Evolutionary conservation across 2,888 invertebrate species (phyloP).

Genomic region (Aethes cnicana): DNA sequence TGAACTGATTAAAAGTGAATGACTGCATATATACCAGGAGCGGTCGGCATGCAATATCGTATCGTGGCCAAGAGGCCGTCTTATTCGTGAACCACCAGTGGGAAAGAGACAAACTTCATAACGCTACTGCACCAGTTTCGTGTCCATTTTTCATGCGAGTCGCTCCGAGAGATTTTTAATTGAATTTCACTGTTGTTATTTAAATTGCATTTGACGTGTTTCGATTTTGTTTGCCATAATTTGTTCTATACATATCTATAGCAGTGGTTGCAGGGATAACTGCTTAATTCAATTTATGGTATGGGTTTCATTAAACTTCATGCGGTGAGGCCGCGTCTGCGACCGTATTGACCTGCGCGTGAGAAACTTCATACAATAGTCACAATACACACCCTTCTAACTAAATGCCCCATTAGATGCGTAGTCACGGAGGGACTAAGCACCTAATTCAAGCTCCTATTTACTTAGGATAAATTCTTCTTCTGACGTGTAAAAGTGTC

Average conservation of each 20-base stretch:
- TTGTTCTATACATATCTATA: neutral
- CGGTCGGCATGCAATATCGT: too few species aligned
- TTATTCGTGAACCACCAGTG: neutral
- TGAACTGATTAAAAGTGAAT: slow-evolving; percentile 24
- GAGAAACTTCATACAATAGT: slow-evolving; percentile 26
- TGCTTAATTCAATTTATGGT: slow-evolving; percentile 4
- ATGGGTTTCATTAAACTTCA: neutral
- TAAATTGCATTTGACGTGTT: slow-evolving; percentile 13
- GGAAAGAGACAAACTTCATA: neutral
- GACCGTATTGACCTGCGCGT: slow-evolving; percentile 6
- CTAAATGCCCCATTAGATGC: slow-evolving; percentile 38
- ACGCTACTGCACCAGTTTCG: neutral
- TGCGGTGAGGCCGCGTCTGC: slow-evolving; percentile 9
- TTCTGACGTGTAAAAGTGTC: neutral
- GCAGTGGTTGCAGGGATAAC: neutral
- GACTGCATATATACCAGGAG: slow-evolving; percentile 5
- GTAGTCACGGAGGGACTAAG: slow-evolving; percentile 40
- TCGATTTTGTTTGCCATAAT: slow-evolving; percentile 1
- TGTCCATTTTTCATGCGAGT: slow-evolving; percentile 12
- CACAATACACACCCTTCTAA: slow-evolving; percentile 29
- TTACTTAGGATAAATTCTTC: slow-evolving; percentile 10
- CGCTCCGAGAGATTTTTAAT: slow-evolving; percentile 19
- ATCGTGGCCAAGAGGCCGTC: too few species aligned
- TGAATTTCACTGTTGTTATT: slow-evolving; percentile 9
- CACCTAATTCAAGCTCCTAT: slow-evolving; percentile 1